These are phyloP conservation scores for Nesogale talazaci DNA, from an alignment of 2,113 vertebrate species.

Conservation along the genomic window DNA sequence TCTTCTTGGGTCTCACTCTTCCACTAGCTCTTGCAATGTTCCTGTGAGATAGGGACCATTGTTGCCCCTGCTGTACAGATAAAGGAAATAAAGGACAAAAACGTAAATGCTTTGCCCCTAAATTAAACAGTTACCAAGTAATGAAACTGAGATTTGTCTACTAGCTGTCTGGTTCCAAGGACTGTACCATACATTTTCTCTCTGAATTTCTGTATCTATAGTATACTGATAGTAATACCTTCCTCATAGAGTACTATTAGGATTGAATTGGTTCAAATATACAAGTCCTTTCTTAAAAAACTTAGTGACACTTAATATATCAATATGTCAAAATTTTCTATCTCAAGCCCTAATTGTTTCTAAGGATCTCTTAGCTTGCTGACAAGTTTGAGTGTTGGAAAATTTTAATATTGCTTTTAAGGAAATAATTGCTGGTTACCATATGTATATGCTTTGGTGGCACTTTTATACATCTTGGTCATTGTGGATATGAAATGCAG, in stretches of 20 bases:
- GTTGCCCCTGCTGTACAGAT: not conserved
- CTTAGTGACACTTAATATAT: not conserved
- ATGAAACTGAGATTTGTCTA: not conserved
- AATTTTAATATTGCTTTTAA: constrained; percentile 1
- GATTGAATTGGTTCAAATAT: constrained; percentile 14
- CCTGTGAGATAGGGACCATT: not conserved
- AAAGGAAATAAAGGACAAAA: not conserved
- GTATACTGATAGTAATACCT: not conserved
- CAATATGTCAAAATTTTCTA: not conserved
- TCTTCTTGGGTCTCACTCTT: not conserved
- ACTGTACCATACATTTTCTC: not conserved
- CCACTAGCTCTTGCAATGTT: not conserved
- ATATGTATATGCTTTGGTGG: not conserved
- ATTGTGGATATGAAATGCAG: not conserved
- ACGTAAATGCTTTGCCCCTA: not conserved
- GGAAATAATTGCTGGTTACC: not conserved
- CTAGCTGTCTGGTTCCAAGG: not conserved
- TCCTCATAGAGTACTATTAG: not conserved
- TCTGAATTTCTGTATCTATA: not conserved
- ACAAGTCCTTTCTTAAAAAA: not conserved
- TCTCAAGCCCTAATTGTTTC: not conserved
- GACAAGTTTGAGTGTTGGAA: not conserved
- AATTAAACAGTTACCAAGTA: not conserved
- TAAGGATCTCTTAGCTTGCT: not conserved
- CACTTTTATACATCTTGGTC: not conserved